Evolutionary conservation across 2,888 invertebrate genomes (phyloP).

Genomic region (Chirona hameri): DNA sequence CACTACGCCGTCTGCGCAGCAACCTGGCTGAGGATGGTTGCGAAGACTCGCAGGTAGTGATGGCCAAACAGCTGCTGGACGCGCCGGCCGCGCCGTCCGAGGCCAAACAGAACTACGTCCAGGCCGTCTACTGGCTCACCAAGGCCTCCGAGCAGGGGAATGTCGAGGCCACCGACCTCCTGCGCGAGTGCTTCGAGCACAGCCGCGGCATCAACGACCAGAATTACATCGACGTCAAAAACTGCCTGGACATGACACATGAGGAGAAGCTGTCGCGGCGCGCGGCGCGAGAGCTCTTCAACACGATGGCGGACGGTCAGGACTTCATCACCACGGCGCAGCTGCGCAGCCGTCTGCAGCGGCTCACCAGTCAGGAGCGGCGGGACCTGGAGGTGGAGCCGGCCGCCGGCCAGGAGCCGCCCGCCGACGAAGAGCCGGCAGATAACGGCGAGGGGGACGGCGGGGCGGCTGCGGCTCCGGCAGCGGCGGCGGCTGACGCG

Average conservation of each 20-base stretch:
- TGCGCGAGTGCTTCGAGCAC: slow-evolving; percentile 49
- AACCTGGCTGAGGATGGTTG: slow-evolving; percentile 78
- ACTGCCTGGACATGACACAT: slow-evolving; percentile 76
- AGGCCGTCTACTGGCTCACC: slow-evolving; percentile 86
- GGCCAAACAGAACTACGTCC: slow-evolving; percentile 40
- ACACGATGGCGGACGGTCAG: slow-evolving; percentile 75
- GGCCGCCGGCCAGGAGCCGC: neutral
- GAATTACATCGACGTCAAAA: slow-evolving; percentile 68
- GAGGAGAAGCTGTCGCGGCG: slow-evolving; percentile 82
- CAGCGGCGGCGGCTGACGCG: neutral
- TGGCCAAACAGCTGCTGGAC: slow-evolving; percentile 77
- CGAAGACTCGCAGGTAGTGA: slow-evolving; percentile 80
- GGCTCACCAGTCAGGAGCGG: slow-evolving; percentile 4
- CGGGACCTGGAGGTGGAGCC: neutral
- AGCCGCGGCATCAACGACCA: slow-evolving; percentile 62
- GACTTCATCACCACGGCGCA: slow-evolving; percentile 83
- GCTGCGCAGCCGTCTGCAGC: slow-evolving; percentile 46
- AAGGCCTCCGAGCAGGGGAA: slow-evolving; percentile 90
- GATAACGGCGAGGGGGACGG: neutral
- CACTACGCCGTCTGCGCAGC: slow-evolving; percentile 43
- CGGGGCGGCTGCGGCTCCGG: neutral
- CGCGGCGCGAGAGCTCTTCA: slow-evolving; percentile 79
- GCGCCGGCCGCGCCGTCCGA: neutral
- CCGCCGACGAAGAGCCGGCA: neutral
- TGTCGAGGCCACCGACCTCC: slow-evolving; percentile 73